phyloP scores from a whole-genome alignment of 2,797 vertebrate genomes.

The Antrozous pallidus region DNA sequence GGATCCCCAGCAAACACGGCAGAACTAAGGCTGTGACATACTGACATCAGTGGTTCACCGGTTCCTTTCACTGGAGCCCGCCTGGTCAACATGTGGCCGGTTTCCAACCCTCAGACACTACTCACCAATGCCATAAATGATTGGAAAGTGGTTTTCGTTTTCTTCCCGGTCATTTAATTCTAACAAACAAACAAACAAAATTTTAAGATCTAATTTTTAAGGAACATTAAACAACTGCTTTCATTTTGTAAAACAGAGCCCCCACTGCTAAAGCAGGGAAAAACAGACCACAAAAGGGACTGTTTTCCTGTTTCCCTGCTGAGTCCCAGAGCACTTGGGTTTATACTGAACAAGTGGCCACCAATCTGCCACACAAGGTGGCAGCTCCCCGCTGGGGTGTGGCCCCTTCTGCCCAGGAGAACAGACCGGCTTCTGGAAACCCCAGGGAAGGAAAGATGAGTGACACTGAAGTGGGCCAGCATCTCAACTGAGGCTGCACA shows the following conservation, averaged over 20 bases:
- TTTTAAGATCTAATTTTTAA: neutral
- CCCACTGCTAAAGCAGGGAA: neutral
- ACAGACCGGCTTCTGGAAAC: neutral
- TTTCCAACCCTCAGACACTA: neutral
- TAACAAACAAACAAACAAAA: constrained; percentile 70
- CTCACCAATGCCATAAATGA: constrained; percentile 95
- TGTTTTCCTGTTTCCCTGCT: neutral
- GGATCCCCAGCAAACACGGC: neutral
- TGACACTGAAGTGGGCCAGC: neutral
- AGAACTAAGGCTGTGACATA: neutral
- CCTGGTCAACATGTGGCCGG: neutral
- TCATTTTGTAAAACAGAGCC: neutral
- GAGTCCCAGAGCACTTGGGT: neutral
- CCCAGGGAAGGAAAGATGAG: neutral
- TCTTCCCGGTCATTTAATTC: constrained; percentile 92
- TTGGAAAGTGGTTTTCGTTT: constrained; percentile 89
- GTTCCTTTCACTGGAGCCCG: neutral
- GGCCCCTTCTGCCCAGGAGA: neutral
- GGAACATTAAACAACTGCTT: neutral
- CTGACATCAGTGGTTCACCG: neutral
- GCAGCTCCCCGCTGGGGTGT: neutral
- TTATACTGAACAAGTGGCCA: neutral
- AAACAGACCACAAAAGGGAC: neutral
- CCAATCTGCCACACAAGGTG: neutral
- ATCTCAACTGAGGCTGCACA: neutral